phyloP scores from a whole-genome alignment of 2,113 vertebrate genomes.

The Eptatretus burgeri region DNA sequence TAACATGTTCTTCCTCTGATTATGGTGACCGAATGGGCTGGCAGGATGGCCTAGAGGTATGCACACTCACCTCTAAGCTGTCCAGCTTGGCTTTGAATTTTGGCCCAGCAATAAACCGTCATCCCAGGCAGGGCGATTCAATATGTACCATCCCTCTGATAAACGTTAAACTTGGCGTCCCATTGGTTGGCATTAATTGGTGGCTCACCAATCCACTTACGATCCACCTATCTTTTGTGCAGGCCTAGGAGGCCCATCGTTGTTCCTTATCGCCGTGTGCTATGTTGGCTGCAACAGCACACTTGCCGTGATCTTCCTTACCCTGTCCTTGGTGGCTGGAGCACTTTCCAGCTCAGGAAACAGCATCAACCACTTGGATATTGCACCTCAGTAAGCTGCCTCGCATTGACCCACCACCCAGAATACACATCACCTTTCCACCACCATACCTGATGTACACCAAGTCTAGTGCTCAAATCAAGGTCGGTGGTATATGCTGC shows the following conservation, averaged over 20 bases:
- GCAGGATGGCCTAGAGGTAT: too few relatives aligned
- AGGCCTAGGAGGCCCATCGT: neutral
- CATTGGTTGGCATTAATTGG: too few relatives aligned
- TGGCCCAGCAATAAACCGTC: too few relatives aligned
- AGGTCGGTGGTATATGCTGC: neutral
- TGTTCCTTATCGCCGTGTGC: conserved; percentile 2
- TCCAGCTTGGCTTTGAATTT: too few relatives aligned
- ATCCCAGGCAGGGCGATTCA: too few relatives aligned
- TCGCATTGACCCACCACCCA: neutral
- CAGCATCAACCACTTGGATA: conserved; percentile 4
- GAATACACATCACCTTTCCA: neutral
- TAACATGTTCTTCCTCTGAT: too few relatives aligned
- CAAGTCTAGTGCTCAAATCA: neutral
- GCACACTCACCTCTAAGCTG: too few relatives aligned
- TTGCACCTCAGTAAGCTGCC: neutral
- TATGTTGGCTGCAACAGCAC: conserved; percentile 4
- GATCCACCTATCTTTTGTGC: neutral
- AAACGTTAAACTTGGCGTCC: too few relatives aligned
- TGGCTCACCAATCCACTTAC: too few relatives aligned
- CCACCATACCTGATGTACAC: neutral
- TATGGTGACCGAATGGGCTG: too few relatives aligned
- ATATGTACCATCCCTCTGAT: too few relatives aligned
- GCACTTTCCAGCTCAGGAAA: neutral
- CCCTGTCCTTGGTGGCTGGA: neutral
- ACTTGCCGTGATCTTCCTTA: neutral